These are phyloP conservation scores for Elegia similella DNA, from an alignment of 2,888 invertebrate genomes.

Conservation along the genomic window DNA sequence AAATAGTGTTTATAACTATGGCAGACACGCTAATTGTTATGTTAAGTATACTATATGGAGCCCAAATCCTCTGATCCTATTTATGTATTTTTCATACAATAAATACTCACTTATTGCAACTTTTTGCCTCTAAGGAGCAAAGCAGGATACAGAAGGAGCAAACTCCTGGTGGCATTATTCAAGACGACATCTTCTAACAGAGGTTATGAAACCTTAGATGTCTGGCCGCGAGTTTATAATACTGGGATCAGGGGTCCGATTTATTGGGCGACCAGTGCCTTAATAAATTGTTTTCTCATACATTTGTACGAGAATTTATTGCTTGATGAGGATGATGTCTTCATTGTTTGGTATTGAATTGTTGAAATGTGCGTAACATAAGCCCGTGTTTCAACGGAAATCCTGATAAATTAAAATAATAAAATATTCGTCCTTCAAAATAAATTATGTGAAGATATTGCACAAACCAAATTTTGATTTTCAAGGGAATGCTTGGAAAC, in stretches of 20 bases:
- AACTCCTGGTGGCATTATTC: constrained; percentile 11
- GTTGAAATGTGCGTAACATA: neutral
- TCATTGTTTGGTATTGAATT: constrained; percentile 11
- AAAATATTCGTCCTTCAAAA: no score
- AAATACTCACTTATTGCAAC: neutral
- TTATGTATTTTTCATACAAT: no score
- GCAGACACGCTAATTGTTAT: no score
- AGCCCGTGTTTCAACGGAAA: no score
- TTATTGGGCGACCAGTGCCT: constrained; percentile 16
- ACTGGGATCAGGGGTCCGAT: constrained; percentile 22
- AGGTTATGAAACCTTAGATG: constrained; percentile 25
- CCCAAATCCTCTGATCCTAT: no score
- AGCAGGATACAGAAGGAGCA: neutral
- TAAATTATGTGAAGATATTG: no score
- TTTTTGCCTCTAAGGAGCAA: neutral
- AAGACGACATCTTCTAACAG: constrained; percentile 14
- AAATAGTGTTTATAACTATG: no score
- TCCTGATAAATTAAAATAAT: no score
- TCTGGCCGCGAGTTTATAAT: constrained; percentile 26
- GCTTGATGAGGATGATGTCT: constrained; percentile 8
- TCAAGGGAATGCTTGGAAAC: no score
- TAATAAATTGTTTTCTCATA: constrained; percentile 18
- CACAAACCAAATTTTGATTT: no score
- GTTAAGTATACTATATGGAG: no score
- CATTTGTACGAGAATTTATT: constrained; percentile 10